A percentile compares a stretch with the other conserved stretches of the same genome.
phyloP scores from a whole-genome alignment of 2,797 vertebrate genomes.

The Hydrolagus colliei region DNA sequence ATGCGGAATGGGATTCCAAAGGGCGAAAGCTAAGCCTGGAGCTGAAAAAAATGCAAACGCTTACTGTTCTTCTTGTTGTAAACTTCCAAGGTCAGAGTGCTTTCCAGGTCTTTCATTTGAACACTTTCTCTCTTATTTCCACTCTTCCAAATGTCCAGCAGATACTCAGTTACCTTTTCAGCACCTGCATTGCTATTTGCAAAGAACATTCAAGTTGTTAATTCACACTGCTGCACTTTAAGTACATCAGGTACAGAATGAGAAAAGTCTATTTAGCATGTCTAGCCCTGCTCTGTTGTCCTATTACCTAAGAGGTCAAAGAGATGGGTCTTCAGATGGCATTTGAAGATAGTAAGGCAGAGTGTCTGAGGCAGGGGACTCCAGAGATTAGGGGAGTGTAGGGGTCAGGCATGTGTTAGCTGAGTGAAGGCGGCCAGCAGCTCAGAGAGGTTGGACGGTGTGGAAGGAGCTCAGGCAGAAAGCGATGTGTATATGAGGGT shows the following conservation, averaged over 20 bases:
- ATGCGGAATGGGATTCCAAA: too few species aligned
- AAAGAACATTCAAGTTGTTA: conserved; percentile 26
- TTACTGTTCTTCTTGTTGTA: conserved; percentile 86
- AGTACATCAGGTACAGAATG: neutral
- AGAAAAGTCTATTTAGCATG: neutral
- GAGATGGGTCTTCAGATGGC: neutral
- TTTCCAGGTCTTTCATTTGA: conserved; percentile 72
- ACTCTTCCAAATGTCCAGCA: conserved; percentile 71
- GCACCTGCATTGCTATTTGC: conserved; percentile 74
- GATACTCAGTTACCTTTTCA: conserved; percentile 64
- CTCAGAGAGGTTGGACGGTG: too few species aligned
- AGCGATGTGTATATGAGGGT: too few species aligned
- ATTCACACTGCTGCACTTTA: neutral
- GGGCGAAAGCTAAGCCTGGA: too few species aligned
- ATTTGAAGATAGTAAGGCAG: too few species aligned
- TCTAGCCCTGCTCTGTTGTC: neutral
- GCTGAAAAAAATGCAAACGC: conserved; percentile 46
- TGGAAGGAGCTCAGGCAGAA: too few species aligned
- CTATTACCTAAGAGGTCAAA: neutral
- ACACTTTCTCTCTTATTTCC: conserved; percentile 71
- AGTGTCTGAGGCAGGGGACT: too few species aligned
- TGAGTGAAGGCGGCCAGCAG: too few species aligned
- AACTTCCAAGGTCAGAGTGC: conserved; percentile 59
- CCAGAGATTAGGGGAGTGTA: too few species aligned
- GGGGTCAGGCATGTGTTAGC: too few species aligned